Evolutionary conservation across 1,140 invertebrate species (phyloP).

Genomic region (Drosophila kepulauana): DNA sequence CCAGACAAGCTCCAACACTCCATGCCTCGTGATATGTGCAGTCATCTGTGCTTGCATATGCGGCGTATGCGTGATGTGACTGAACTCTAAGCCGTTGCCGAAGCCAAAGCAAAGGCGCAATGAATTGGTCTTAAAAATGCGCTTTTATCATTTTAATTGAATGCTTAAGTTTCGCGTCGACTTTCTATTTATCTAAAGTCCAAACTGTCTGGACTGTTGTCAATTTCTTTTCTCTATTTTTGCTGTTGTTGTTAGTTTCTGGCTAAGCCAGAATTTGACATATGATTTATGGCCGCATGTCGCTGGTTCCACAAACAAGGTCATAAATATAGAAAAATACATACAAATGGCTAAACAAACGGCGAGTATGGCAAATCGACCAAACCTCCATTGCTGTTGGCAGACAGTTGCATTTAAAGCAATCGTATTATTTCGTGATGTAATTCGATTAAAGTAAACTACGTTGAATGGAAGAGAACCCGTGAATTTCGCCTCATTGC

Average conservation of each 20-base stretch:
- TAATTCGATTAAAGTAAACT: conserved; percentile 31
- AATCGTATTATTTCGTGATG: conserved; percentile 13
- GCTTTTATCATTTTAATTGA: conserved; percentile 64
- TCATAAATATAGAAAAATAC: conserved; percentile 65
- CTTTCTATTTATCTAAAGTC: conserved; percentile 26
- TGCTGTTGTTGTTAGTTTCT: conserved; percentile 6
- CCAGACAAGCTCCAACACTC: conserved; percentile 24
- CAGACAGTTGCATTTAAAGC: conserved; percentile 15
- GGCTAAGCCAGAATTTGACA: conserved; percentile 53
- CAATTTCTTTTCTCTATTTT: conserved; percentile 3
- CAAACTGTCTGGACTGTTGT: conserved; percentile 16
- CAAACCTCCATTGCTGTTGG: conserved; percentile 19
- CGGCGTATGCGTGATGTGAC: conserved; percentile 67
- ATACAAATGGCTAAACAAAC: conserved; percentile 43
- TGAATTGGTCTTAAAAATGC: conserved; percentile 58
- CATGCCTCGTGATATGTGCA: background rate
- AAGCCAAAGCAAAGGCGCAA: conserved; percentile 10
- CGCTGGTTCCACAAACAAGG: conserved; percentile 66
- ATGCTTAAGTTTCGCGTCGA: conserved; percentile 32
- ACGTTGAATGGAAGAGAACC: conserved; percentile 7
- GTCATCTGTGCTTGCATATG: conserved; percentile 19
- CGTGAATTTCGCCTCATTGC: conserved; percentile 28
- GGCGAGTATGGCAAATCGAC: conserved; percentile 33
- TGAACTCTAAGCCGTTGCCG: conserved; percentile 54
- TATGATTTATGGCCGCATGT: conserved; percentile 71